phyloP scores from a whole-genome alignment of 2,797 vertebrate species.

The Centroberyx gerrardi region DNA sequence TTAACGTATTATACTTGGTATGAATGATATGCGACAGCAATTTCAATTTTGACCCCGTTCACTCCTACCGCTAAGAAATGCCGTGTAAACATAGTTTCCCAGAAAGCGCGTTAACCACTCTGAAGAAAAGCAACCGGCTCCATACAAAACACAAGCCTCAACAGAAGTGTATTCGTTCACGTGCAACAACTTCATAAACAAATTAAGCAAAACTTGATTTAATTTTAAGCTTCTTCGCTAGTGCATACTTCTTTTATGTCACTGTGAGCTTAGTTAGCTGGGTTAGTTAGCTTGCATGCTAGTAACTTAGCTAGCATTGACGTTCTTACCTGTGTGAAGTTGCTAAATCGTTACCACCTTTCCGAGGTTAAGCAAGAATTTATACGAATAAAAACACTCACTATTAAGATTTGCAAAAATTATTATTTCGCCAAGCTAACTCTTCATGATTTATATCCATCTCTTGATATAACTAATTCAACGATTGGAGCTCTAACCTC shows the following conservation, averaged over 20 bases:
- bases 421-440: conserved; percentile 38
- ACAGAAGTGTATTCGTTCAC: neutral
- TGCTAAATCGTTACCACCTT: conserved; percentile 41
- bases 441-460: conserved; percentile 57
- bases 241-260: neutral
- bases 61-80: neutral
- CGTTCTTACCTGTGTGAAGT: conserved; percentile 81
- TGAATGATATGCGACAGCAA: neutral
- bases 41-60: neutral
- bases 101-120: conserved; percentile 55
- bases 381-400: conserved; percentile 44
- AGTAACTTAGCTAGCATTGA: conserved; percentile 68
- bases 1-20: neutral
- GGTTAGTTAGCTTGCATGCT: conserved; percentile 71
- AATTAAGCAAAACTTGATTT: neutral
- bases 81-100: conserved; percentile 61
- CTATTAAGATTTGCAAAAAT: conserved; percentile 35
- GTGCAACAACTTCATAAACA: neutral
- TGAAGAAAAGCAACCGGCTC: conserved; percentile 16
- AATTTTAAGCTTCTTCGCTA: neutral
- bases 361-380: conserved; percentile 45
- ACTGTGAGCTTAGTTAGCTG: conserved; percentile 22
- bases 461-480: conserved; percentile 60
- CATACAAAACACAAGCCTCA: neutral
- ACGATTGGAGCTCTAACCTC: conserved; percentile 63